Conservation (phyloP, 1,140 invertebrate genomes). For the Drosophila baimaii region DNA sequence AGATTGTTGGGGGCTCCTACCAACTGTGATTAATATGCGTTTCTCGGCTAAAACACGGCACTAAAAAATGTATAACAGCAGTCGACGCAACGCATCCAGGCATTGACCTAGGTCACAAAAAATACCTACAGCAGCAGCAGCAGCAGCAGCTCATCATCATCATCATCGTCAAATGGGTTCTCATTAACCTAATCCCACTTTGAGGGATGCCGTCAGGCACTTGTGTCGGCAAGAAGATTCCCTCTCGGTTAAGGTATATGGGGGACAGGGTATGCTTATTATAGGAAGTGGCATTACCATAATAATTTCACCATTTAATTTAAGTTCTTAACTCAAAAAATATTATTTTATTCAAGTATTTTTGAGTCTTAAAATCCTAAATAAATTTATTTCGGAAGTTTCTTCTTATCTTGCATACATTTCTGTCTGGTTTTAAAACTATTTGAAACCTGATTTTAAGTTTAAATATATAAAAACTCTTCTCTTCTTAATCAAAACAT, state of each 20-base stretch:
- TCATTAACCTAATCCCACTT: conserved; percentile 38
- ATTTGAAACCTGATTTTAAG: conserved; percentile 7
- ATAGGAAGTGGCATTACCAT: neutral
- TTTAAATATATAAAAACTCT: conserved; percentile 5
- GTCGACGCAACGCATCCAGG: conserved; percentile 37
- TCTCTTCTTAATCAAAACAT: conserved; percentile 20
- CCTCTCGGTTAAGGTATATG: conserved; percentile 33
- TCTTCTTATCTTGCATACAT: no score
- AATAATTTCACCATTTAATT: neutral
- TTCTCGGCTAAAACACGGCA: conserved; percentile 60
- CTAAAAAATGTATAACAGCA: conserved; percentile 58
- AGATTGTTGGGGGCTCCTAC: conserved; percentile 28
- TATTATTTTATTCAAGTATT: no score
- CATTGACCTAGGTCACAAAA: conserved; percentile 69
- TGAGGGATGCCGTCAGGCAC: conserved; percentile 26
- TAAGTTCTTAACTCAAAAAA: neutral
- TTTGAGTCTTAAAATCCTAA: no score
- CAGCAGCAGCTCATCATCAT: conserved; percentile 1
- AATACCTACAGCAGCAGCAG: conserved; percentile 14
- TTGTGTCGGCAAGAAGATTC: conserved; percentile 29
- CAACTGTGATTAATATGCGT: conserved; percentile 77
- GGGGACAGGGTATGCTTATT: conserved; percentile 7
- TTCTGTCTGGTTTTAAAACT: neutral
- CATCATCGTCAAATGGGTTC: conserved; percentile 29
- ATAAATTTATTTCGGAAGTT: neutral